Evolutionary conservation across 2,888 invertebrate species (phyloP), one percentile per base, ranked within the genome.

Genomic region (Cotesia congregata): DNA sequence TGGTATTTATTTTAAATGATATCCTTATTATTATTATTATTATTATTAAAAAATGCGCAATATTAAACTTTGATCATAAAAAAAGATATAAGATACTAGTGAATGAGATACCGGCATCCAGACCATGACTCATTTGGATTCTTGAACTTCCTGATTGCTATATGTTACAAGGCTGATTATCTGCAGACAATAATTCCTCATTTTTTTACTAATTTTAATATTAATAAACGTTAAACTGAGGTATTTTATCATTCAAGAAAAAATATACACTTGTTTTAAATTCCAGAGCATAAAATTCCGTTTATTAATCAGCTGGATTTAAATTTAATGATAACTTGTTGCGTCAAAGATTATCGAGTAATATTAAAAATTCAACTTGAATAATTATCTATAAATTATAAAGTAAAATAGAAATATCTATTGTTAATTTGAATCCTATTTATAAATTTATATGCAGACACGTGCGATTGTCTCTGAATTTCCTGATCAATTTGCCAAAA

Each of bases 1-100:
- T 93, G 94, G 94, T 94, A 15, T n/a, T 90, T 87, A 88, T 90
- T 59, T 88, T 88, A 30, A 7, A 30, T 12, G n/a, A 64, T 67
- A 40, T n/a, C 12, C 7, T 50, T 12, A 12, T 12, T 41, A 41
- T 9, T 41, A 7, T 50, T 12, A 7, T 50, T 12, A 50, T 4
- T 50, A 12, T 12, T 12, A 7, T 41, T 41, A 9, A 41, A 50
- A 50, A 30, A 30, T 30, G 30, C 9, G 12, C 50, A 50, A 9
- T 50, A 7, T 12, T 50, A 50, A 12, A 50, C 50, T 50, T 50
- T 50, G 12, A 12, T 12, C 3, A 12, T 50, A 12, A 50, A 50
- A 50, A 50, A 50, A 50, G 0, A 12, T 40, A 40, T 40, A 40
- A 7, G 9, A n/a, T 40, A n/a, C 39, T 6, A 9, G 15, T 39